Evolutionary conservation across 2,797 vertebrate species (phyloP).

Genomic region (Acrocephalus scirpaceus): DNA sequence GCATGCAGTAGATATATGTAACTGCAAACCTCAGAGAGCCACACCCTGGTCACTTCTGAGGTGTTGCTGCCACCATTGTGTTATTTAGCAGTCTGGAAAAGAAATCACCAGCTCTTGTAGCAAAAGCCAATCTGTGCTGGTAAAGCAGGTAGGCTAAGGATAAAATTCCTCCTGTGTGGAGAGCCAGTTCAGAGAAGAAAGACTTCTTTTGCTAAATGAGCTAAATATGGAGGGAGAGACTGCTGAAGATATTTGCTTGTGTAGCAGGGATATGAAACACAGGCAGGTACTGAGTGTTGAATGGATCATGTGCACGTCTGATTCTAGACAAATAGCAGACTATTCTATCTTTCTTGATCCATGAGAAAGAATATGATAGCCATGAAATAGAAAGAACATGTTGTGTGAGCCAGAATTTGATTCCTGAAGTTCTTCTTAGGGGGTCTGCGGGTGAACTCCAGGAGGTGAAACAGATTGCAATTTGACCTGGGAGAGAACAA

Average conservation of each 20-base stretch:
- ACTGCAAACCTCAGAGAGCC: neutral
- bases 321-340: neutral
- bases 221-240: neutral
- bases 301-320: neutral
- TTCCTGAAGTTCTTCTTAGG: neutral
- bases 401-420: neutral
- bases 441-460: neutral
- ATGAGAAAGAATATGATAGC: neutral
- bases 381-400: neutral
- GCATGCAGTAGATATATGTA: rapidly evolving
- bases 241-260: neutral
- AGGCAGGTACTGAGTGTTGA: neutral
- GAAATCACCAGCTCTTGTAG: neutral
- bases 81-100: neutral
- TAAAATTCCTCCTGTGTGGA: neutral
- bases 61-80: neutral
- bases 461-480: neutral
- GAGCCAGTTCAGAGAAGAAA: neutral
- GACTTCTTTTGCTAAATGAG: neutral
- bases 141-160: neutral
- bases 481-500: neutral
- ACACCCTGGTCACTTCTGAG: neutral
- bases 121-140: neutral
- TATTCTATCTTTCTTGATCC: neutral
- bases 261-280: neutral